Evolutionary conservation across 2,888 invertebrate genomes (phyloP).

Genomic region (Sphaerophoria rueppellii): DNA sequence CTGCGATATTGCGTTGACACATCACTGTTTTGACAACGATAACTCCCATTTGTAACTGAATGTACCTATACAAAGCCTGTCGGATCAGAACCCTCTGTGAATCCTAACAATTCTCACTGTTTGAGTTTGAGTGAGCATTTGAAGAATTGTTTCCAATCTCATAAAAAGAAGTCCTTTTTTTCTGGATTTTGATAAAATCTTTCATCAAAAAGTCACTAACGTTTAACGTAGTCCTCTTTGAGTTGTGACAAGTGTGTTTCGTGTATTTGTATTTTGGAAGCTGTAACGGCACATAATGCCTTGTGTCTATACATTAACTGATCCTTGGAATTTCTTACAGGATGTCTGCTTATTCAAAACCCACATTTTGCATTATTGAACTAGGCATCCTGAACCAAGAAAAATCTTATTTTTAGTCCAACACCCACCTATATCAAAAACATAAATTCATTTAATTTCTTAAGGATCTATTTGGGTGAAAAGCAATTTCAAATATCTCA

Average conservation of each 20-base stretch:
- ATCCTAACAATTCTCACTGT: slow-evolving; percentile 43
- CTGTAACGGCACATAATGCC: not conserved
- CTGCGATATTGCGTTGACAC: slow-evolving; percentile 27
- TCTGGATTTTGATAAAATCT: slow-evolving; percentile 10
- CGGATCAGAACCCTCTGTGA: slow-evolving; percentile 40
- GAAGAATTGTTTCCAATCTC: slow-evolving; percentile 31
- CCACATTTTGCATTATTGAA: no score
- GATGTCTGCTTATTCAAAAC: no score
- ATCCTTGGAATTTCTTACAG: no score
- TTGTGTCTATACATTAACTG: no score
- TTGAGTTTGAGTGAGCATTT: slow-evolving; percentile 13
- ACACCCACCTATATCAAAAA: no score
- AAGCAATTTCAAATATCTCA: not conserved
- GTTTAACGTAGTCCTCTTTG: not conserved
- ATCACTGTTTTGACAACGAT: slow-evolving; percentile 9
- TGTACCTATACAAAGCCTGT: slow-evolving; percentile 28
- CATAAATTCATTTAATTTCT: not conserved
- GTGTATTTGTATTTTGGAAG: slow-evolving; percentile 6
- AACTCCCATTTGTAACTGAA: not conserved
- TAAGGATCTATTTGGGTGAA: not conserved
- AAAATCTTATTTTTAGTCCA: no score
- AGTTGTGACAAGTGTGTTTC: not conserved
- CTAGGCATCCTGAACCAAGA: no score
- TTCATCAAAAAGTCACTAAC: slow-evolving; percentile 26
- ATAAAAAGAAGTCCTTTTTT: slow-evolving; percentile 10